Conservation (phyloP, 1,140 invertebrate genomes). For the Notospermus geniculatus region DNA sequence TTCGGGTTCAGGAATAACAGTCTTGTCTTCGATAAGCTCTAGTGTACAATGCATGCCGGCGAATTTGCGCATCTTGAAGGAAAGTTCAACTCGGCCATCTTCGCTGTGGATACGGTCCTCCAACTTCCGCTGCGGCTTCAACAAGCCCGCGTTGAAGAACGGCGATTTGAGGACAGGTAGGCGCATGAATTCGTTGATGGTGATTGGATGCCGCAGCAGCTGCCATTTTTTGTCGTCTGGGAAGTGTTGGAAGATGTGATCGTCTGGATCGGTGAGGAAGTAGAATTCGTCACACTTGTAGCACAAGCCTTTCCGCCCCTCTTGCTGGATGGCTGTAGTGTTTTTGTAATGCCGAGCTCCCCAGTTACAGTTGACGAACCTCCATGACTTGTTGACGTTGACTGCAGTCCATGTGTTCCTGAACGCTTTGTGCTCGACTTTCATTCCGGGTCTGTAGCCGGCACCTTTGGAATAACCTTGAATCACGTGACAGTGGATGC, state of each 20-base stretch:
- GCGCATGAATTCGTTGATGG: constrained; percentile 59
- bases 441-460: constrained; percentile 93
- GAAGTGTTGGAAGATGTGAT: constrained; percentile 61
- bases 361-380: constrained; percentile 58
- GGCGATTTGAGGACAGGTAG: constrained; percentile 57
- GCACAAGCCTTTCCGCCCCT: constrained; percentile 19
- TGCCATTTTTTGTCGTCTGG: constrained; percentile 61
- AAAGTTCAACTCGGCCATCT: constrained; percentile 41
- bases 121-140: constrained; percentile 35
- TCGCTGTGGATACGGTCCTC: constrained; percentile 44
- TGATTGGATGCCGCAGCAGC: constrained; percentile 58
- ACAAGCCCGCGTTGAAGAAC: constrained; percentile 48
- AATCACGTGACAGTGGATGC: constrained; percentile 96
- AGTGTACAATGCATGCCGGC: constrained; percentile 16
- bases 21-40: constrained; percentile 26
- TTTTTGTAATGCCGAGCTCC: constrained; percentile 56
- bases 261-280: constrained; percentile 61
- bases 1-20: constrained; percentile 31
- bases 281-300: constrained; percentile 56
- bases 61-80: constrained; percentile 38
- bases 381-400: constrained; percentile 46
- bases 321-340: constrained; percentile 41
- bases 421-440: constrained; percentile 91
- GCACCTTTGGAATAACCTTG: constrained; percentile 99
- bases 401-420: constrained; percentile 52